Evolutionary conservation across 2,113 vertebrate species (phyloP), one percentile per base, ranked within the genome.

Genomic region (Toxotes jaculatrix): DNA sequence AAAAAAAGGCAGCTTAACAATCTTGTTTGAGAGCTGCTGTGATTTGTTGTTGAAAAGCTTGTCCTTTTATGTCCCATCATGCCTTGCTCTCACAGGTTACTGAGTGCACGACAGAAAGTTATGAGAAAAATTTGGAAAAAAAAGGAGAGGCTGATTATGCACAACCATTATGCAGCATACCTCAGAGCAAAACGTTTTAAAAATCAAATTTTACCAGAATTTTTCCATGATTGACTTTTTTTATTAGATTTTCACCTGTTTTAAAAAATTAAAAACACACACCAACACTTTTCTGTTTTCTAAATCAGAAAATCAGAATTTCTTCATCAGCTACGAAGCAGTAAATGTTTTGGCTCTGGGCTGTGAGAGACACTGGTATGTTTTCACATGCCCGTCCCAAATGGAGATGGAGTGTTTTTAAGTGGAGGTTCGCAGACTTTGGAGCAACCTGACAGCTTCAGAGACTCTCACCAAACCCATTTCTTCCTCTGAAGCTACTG

Each of bases 1-100:
- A 27, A 27, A 27, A 81, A 89, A 80, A 77, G n/a, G 36, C 56
- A 43, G 70, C 60, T 81, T 27, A 56, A 85, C 67, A 77, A 87
- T 69, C 19, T 57, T 34, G 55, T 63, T 32, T 57, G 49, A 77
- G 64, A 74, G 47, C 71, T 27, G 64, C 40, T 23, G 43, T 64
- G 40, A 76, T 72, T 62, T 56, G 60, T 5, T 70, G 61, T 69
- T 80, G 77, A 77, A 81, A 81, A 0, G 64, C 74, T 74, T 57
- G 40, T 66, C 63, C 64, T 83, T 69, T 84, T 77, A 43, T 65
- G 65, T 74, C 72, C 77, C 82, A 65, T 71, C 55, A 67, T 79
- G 77, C 67, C 31, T 56, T 49, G 72, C 64, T 70, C 60, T 65
- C 47, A 62, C 0, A 9, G 31, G 34, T 66, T 40, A 79, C 8